Conservation (phyloP, 2,113 vertebrate genomes). For the Ciconia stormi region DNA sequence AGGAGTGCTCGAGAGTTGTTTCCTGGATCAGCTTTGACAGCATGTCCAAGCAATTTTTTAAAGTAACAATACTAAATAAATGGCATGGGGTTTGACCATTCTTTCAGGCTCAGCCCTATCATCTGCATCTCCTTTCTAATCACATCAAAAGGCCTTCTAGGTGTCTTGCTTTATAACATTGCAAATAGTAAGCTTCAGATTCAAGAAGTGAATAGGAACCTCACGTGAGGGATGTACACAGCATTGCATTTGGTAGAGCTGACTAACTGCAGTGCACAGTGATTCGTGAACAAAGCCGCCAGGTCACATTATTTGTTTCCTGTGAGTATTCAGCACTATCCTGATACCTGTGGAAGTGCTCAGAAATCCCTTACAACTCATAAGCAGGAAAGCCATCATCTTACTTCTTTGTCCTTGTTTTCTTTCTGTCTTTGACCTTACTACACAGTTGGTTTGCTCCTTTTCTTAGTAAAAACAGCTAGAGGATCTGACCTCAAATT, state of each 20-base stretch:
- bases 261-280: background rate
- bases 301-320: background rate
- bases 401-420: background rate
- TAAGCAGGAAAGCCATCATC: background rate
- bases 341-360: background rate
- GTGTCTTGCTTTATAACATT: background rate
- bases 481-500: background rate
- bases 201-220: background rate
- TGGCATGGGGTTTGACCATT: background rate
- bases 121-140: slow-evolving; percentile 13
- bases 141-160: background rate
- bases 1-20: background rate
- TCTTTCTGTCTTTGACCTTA: background rate
- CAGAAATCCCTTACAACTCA: background rate
- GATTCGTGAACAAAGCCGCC: fast-evolving
- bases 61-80: background rate
- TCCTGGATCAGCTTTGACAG: slow-evolving; percentile 39
- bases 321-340: background rate
- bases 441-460: background rate
- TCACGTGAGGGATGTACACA: background rate
- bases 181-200: background rate
- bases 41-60: slow-evolving; percentile 9
- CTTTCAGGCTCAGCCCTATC: background rate
- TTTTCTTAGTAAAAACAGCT: background rate
- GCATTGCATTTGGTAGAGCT: background rate